These are phyloP conservation scores for Zalophus californianus DNA, from an alignment of 2,797 vertebrate genomes.

Conservation along the genomic window DNA sequence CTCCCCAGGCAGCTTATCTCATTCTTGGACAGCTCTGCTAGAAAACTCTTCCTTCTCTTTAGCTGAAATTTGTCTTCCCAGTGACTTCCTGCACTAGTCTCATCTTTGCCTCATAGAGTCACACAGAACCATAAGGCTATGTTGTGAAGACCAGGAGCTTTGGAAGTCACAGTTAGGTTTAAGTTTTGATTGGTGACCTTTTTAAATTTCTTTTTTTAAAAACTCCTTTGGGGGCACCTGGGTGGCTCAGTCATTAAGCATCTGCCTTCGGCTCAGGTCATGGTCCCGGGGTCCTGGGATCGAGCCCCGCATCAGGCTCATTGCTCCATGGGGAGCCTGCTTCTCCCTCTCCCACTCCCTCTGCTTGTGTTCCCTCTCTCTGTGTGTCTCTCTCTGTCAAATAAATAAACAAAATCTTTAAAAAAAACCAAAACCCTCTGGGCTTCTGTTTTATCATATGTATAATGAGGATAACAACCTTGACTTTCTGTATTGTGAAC, in stretches of 20 bases:
- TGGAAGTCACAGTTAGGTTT: neutral
- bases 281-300: too few relatives aligned
- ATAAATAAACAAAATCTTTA: too few relatives aligned
- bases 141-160: neutral
- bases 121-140: neutral
- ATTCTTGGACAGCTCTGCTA: neutral
- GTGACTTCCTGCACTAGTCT: neutral
- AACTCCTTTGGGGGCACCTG: neutral
- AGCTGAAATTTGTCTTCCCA: neutral
- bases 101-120: neutral
- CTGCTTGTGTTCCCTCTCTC: too few relatives aligned
- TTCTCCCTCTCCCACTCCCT: too few relatives aligned
- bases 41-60: neutral
- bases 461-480: constrained; percentile 28
- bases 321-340: too few relatives aligned
- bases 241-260: too few relatives aligned
- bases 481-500: neutral
- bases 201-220: neutral
- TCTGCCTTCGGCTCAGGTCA: too few relatives aligned
- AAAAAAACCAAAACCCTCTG: neutral
- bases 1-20: neutral
- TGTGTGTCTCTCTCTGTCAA: too few relatives aligned
- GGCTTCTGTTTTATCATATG: constrained; percentile 43
- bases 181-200: constrained; percentile 29
- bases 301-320: too few relatives aligned